Evolutionary conservation across 2,888 invertebrate species (phyloP).

Genomic region (Hypena proboscidalis): DNA sequence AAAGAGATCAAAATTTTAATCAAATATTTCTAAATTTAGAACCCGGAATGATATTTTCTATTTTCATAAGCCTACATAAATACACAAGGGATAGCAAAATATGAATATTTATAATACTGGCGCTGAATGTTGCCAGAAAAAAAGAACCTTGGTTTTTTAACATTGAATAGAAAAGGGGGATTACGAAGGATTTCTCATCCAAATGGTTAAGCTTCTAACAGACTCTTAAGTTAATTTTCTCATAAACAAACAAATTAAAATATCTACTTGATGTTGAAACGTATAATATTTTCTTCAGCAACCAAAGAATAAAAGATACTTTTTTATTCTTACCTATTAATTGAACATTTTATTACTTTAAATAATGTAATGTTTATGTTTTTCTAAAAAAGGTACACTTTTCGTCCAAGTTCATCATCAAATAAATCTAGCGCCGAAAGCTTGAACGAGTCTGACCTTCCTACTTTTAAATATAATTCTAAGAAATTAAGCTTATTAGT

Average conservation of each 20-base stretch:
- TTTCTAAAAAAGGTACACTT: no score
- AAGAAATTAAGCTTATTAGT: no score
- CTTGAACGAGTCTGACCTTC: no score
- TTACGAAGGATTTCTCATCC: constrained; percentile 21
- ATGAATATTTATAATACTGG: constrained; percentile 24
- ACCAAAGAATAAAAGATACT: constrained; percentile 1
- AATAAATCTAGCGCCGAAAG: no score
- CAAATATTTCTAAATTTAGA: neutral
- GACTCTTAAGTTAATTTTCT: constrained; percentile 40
- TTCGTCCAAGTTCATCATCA: no score
- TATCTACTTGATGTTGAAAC: constrained; percentile 21
- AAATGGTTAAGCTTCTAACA: constrained; percentile 34
- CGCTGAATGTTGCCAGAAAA: constrained; percentile 22
- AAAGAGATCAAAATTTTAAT: no score
- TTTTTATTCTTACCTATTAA: no score
- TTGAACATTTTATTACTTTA: no score
- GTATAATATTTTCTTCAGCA: constrained; percentile 11
- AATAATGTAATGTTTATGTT: no score
- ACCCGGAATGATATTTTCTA: neutral
- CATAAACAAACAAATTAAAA: constrained; percentile 35
- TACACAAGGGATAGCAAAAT: constrained; percentile 5
- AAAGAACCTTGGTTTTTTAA: constrained; percentile 4
- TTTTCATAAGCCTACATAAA: neutral
- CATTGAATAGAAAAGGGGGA: constrained; percentile 24
- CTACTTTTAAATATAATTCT: no score